phyloP scores from a whole-genome alignment of 2,113 vertebrate species.

The Cyanistes caeruleus region DNA sequence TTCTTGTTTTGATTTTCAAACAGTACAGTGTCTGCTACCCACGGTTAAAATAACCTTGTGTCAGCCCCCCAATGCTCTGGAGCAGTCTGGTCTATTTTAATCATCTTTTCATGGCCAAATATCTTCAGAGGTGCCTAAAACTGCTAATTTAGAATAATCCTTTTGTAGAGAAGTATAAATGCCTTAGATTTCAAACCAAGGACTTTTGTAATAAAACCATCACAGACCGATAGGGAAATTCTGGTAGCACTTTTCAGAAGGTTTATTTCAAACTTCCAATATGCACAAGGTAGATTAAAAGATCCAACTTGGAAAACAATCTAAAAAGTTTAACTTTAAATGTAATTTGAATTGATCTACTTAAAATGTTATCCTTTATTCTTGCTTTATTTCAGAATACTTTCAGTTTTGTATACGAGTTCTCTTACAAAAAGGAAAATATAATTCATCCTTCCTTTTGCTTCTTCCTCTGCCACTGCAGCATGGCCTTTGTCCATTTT shows the following conservation, averaged over 20 bases:
- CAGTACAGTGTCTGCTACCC: not conserved
- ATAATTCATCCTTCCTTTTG: not conserved
- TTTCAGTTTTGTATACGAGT: not conserved
- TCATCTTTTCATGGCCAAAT: not conserved
- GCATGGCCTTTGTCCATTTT: not conserved
- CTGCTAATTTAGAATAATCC: not conserved
- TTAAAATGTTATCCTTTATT: not conserved
- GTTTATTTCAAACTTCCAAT: not conserved
- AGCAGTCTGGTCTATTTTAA: not conserved
- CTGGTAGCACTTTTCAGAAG: not conserved
- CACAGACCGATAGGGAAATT: not conserved
- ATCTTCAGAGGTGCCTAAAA: not conserved
- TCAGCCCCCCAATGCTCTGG: not conserved
- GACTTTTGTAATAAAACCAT: not conserved
- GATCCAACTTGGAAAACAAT: not conserved
- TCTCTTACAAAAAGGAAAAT: not conserved
- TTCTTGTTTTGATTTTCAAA: not conserved
- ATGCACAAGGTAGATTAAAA: not conserved
- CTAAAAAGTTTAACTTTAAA: not conserved
- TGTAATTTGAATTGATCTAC: not conserved
- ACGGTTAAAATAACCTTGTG: not conserved
- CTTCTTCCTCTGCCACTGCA: not conserved
- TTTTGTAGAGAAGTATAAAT: not conserved
- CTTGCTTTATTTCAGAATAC: not conserved
- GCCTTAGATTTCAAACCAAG: not conserved